A percentile compares a stretch with the other conserved stretches of the same genome.
These are phyloP conservation scores for Noturus placidus DNA, from an alignment of 2,113 vertebrate genomes.

Conservation along the genomic window DNA sequence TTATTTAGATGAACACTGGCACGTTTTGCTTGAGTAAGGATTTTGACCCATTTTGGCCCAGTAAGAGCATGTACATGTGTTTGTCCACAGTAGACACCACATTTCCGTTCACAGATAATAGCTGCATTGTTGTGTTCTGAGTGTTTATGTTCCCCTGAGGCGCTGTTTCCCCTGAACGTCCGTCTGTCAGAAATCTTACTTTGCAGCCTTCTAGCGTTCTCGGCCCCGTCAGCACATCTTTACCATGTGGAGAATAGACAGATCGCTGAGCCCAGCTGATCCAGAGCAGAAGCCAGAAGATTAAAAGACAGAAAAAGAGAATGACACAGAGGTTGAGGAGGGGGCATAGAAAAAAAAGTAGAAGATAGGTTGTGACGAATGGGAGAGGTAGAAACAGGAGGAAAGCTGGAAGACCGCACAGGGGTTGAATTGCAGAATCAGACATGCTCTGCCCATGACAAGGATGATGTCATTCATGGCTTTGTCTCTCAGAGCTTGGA, in stretches of 20 bases:
- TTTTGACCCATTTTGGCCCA: not conserved
- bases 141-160: slow-evolving; percentile 15
- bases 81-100: not conserved
- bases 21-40: not conserved
- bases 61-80: not conserved
- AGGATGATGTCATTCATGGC: slow-evolving; percentile 63
- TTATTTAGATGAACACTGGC: not conserved
- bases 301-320: slow-evolving; percentile 15
- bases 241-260: slow-evolving; percentile 34
- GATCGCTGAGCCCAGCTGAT: slow-evolving; percentile 25
- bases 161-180: slow-evolving; percentile 17
- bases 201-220: slow-evolving; percentile 29
- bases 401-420: not conserved
- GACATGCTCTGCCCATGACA: slow-evolving; percentile 6
- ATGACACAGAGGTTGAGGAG: not conserved
- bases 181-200: slow-evolving; percentile 31
- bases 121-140: slow-evolving; percentile 28
- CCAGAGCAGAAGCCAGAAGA: slow-evolving; percentile 25
- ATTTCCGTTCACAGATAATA: slow-evolving; percentile 30
- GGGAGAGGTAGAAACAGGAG: not conserved
- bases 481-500: slow-evolving; percentile 52
- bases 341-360: not conserved
- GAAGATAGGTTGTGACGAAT: not conserved
- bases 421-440: not conserved
- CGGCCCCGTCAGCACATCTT: slow-evolving; percentile 41